Conservation (phyloP, 2,113 vertebrate species). For the Alligator mississippiensis region DNA sequence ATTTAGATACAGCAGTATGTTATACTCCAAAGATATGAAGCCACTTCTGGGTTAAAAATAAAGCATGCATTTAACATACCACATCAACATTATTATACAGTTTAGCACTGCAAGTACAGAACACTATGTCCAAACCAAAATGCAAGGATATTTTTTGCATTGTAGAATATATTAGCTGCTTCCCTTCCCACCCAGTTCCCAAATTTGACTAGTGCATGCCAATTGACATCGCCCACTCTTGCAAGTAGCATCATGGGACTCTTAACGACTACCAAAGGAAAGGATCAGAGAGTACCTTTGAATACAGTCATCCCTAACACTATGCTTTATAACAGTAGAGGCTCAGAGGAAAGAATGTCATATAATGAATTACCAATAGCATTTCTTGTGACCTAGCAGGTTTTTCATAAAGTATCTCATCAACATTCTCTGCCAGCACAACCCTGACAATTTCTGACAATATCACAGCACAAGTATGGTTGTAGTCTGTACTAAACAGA, state of each 20-base stretch:
- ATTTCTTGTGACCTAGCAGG: neutral
- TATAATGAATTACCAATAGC: neutral
- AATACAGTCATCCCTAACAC: neutral
- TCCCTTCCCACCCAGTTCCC: neutral
- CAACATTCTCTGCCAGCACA: neutral
- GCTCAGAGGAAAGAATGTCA: neutral
- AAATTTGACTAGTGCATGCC: neutral
- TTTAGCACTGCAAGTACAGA: neutral
- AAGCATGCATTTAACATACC: neutral
- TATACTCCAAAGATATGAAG: neutral
- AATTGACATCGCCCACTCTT: neutral
- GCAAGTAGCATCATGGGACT: neutral
- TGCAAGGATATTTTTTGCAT: neutral
- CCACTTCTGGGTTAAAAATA: neutral
- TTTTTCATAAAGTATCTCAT: neutral
- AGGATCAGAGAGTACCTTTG: neutral
- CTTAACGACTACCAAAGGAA: neutral
- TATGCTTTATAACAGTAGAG: neutral
- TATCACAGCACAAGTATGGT: neutral
- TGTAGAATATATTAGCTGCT: neutral
- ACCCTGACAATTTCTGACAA: neutral
- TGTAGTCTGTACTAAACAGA: neutral
- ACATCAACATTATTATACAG: neutral
- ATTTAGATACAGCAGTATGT: neutral
- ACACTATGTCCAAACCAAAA: neutral